A percentile compares a stretch with the other conserved stretches of the same genome.
phyloP scores from a whole-genome alignment of 2,797 vertebrate genomes.

The Hydrolagus colliei region DNA sequence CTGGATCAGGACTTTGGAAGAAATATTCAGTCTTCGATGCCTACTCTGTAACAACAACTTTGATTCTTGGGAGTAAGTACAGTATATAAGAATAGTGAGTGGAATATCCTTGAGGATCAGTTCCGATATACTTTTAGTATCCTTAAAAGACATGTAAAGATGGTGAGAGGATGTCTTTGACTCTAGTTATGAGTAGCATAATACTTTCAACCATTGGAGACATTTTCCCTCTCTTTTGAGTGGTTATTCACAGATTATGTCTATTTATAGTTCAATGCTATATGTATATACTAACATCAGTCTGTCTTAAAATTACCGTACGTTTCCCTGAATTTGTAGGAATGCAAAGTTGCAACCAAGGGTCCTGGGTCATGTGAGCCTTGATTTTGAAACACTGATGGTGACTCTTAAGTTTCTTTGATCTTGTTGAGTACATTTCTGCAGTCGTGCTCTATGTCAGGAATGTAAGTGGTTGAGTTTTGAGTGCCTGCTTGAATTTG shows the following conservation, averaged over 20 bases:
- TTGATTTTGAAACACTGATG: not conserved
- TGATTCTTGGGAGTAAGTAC: not conserved
- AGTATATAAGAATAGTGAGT: not conserved
- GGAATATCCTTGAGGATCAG: not conserved
- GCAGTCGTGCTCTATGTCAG: not conserved
- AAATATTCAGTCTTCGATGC: not conserved
- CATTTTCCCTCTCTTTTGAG: not conserved
- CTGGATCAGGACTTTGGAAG: not conserved
- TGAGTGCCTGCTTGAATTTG: not conserved
- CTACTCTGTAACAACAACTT: not conserved
- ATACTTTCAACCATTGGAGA: not conserved
- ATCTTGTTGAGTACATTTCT: not conserved
- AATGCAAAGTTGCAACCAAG: not conserved
- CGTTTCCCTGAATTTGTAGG: not conserved
- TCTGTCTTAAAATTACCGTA: not conserved
- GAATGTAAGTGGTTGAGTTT: not conserved
- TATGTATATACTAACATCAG: not conserved
- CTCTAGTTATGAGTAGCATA: not conserved
- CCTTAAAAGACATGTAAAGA: no score
- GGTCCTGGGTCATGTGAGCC: not conserved
- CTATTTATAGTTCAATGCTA: not conserved
- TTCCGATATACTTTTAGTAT: not conserved
- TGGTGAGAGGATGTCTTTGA: no score
- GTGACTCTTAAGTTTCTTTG: not conserved
- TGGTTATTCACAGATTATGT: not conserved